A percentile compares a stretch with the other conserved stretches of the same genome.
Conservation (phyloP, 2,797 vertebrate genomes). For the Pangasius mekongensis region DNA sequence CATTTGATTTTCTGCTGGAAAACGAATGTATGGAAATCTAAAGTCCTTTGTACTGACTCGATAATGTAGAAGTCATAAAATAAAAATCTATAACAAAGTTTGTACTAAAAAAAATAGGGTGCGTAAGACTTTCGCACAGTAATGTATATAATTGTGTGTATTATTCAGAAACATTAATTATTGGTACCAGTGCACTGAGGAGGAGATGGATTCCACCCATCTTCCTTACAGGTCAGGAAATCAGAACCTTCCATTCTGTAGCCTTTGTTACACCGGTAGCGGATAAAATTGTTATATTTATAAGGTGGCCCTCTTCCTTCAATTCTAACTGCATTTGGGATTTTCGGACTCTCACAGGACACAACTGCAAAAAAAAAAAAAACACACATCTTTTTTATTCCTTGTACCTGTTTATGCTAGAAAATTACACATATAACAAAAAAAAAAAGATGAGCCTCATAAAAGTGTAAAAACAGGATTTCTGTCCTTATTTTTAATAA, state of each 20-base stretch:
- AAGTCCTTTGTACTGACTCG: no score
- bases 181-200: conserved; percentile 61
- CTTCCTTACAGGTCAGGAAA: conserved; percentile 28
- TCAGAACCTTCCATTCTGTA: rapidly evolving
- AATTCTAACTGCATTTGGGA: rapidly evolving
- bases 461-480: neutral
- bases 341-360: neutral
- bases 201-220: conserved; percentile 56
- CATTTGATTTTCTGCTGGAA: no score
- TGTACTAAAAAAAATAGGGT: no score
- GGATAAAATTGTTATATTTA: neutral
- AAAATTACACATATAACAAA: neutral
- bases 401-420: neutral
- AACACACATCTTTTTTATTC: neutral
- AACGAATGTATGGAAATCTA: no score
- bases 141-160: neutral
- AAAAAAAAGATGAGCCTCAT: neutral
- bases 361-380: conserved; percentile 50
- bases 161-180: neutral
- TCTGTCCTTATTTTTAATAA: neutral
- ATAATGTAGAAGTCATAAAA: no score
- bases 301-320: conserved; percentile 37
- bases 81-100: no score
- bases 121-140: no score
- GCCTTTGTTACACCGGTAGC: neutral